These are phyloP conservation scores for Magallana gigas DNA, from an alignment of 1,140 invertebrate species.

Conservation along the genomic window DNA sequence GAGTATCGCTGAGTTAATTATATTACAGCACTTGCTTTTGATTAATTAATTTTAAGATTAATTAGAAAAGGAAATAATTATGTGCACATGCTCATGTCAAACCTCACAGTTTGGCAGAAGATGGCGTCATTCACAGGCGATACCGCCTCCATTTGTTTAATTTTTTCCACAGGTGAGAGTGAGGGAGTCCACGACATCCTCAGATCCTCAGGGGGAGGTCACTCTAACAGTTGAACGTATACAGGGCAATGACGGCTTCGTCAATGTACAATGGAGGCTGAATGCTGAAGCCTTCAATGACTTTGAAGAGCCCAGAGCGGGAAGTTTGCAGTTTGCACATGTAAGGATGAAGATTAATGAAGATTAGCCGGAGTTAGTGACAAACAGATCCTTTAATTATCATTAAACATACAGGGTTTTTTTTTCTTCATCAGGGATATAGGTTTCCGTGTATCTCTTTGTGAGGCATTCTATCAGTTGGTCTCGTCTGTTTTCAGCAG, in stretches of 20 bases:
- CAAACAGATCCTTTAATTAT: too few relatives aligned
- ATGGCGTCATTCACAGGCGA: background rate
- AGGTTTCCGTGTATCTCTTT: too few relatives aligned
- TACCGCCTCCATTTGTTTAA: background rate
- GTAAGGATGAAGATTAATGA: conserved; percentile 49
- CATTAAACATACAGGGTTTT: too few relatives aligned
- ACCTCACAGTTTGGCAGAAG: background rate
- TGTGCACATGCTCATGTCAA: too few relatives aligned
- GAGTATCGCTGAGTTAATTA: too few relatives aligned
- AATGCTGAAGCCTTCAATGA: conserved; percentile 73
- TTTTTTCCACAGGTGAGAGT: conserved; percentile 64
- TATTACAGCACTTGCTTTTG: too few relatives aligned
- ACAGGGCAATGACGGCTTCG: conserved; percentile 70
- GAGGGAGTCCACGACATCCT: conserved; percentile 63
- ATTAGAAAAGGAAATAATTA: too few relatives aligned
- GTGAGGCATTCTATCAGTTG: too few relatives aligned
- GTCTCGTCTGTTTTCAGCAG: too few relatives aligned
- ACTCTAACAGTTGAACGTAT: conserved; percentile 66
- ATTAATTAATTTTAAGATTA: too few relatives aligned
- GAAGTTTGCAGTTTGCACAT: conserved; percentile 67
- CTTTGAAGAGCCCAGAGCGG: conserved; percentile 71
- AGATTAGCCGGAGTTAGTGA: too few relatives aligned
- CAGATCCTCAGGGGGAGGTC: conserved; percentile 70
- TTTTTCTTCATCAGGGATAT: too few relatives aligned
- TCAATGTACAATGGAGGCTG: conserved; percentile 75